Conservation (phyloP, 2,888 invertebrate species). For the Ophioninae sp. region DNA sequence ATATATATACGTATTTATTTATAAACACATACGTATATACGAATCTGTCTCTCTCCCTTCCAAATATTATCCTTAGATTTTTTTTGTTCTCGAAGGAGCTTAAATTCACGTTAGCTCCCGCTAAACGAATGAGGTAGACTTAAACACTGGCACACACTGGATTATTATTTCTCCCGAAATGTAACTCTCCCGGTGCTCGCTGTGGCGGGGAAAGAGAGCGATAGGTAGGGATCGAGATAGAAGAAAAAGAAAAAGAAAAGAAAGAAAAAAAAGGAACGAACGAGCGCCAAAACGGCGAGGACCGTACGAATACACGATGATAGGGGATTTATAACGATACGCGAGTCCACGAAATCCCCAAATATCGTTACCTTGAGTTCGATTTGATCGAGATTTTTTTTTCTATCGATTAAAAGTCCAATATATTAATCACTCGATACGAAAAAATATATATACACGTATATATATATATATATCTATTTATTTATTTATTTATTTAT, state of each 20-base stretch:
- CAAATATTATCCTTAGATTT: slow-evolving; percentile 57
- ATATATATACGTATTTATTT: slow-evolving; percentile 58
- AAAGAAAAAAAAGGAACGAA: slow-evolving; percentile 54
- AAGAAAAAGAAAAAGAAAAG: slow-evolving; percentile 63
- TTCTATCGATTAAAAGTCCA: not conserved
- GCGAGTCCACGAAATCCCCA: slow-evolving; percentile 3
- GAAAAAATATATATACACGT: not conserved
- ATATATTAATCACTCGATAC: not conserved
- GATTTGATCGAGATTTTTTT: not conserved
- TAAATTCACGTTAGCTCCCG: slow-evolving; percentile 57
- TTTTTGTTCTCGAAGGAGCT: slow-evolving; percentile 52
- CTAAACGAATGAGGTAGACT: slow-evolving; percentile 68
- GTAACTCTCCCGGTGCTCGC: slow-evolving; percentile 44
- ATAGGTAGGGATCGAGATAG: slow-evolving; percentile 38
- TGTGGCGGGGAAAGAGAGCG: slow-evolving; percentile 47
- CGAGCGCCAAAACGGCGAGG: slow-evolving; percentile 53
- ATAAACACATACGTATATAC: slow-evolving; percentile 59
- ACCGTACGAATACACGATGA: slow-evolving; percentile 49
- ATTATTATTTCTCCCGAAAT: slow-evolving; percentile 66
- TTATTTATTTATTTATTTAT: not conserved
- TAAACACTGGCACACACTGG: slow-evolving; percentile 70
- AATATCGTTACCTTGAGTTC: slow-evolving; percentile 5
- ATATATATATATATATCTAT: not conserved
- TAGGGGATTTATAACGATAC: slow-evolving; percentile 27
- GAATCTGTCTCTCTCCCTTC: slow-evolving; percentile 55